A percentile compares a stretch with the other conserved stretches of the same genome.
phyloP scores from a whole-genome alignment of 2,888 invertebrate species.

The Melipona beecheii region DNA sequence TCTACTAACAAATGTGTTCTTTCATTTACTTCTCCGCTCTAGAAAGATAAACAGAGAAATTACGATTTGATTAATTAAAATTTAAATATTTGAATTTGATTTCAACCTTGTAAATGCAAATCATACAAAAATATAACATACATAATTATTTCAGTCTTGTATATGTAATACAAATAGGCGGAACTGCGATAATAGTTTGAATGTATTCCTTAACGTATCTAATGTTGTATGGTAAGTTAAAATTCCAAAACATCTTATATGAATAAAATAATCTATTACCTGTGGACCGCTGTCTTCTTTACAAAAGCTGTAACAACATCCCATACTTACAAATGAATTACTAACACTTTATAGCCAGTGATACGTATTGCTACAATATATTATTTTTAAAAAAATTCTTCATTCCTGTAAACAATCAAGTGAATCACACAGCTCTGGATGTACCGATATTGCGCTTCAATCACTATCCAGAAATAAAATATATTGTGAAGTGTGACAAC shows the following conservation, averaged over 20 bases:
- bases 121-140: not conserved
- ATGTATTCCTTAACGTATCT: conserved; percentile 22
- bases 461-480: conserved; percentile 53
- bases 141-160: not conserved
- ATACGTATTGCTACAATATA: conserved; percentile 45
- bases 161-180: not conserved
- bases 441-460: conserved; percentile 48
- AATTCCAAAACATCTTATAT: conserved; percentile 18
- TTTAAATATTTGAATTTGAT: not conserved
- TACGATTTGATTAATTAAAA: not conserved
- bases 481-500: conserved; percentile 29
- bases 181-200: conserved; percentile 3
- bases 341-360: conserved; percentile 16
- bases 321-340: conserved; percentile 70
- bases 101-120: not conserved
- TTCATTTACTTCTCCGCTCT: conserved; percentile 89
- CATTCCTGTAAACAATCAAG: conserved; percentile 71
- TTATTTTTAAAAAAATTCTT: conserved; percentile 57
- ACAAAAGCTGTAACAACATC: conserved; percentile 89
- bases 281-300: conserved; percentile 89
- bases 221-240: conserved; percentile 55
- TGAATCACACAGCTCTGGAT: conserved; percentile 70
- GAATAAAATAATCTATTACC: conserved; percentile 84
- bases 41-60: conserved; percentile 60
- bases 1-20: conserved; percentile 92